phyloP scores from a whole-genome alignment of 1,140 invertebrate species.

The Pseudobourletiella spinata region DNA sequence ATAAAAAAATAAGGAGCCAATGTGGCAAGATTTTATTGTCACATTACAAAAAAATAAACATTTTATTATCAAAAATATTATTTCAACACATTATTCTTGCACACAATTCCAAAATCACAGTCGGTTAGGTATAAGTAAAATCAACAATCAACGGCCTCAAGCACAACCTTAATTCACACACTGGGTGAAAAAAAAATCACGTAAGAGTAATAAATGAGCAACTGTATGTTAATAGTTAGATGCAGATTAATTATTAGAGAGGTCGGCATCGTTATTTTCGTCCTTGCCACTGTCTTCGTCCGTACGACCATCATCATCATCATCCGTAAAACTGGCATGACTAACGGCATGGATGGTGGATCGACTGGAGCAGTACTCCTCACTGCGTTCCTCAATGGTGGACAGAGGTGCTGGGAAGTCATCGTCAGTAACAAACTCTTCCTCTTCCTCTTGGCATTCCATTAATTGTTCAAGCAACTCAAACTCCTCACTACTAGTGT shows the following conservation, averaged over 20 bases:
- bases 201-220: neutral
- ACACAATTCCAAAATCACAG: conserved; percentile 32
- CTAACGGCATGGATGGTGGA: neutral
- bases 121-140: neutral
- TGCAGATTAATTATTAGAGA: neutral
- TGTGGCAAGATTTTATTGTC: neutral
- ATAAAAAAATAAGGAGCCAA: neutral
- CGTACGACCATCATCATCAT: neutral
- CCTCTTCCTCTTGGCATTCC: neutral
- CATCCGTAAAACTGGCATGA: neutral
- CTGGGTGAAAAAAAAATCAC: neutral
- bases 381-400: neutral
- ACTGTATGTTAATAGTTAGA: neutral
- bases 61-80: neutral
- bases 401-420: neutral
- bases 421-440: neutral
- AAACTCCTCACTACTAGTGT: neutral
- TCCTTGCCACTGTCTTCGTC: neutral
- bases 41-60: neutral
- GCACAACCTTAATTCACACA: neutral
- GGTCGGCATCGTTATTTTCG: too few species aligned
- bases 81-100: neutral
- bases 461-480: neutral
- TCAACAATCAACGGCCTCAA: neutral
- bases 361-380: neutral